Base-by-base conservation (phyloP, 2,113 vertebrate species). In the Odocoileus virginianus region DNA sequence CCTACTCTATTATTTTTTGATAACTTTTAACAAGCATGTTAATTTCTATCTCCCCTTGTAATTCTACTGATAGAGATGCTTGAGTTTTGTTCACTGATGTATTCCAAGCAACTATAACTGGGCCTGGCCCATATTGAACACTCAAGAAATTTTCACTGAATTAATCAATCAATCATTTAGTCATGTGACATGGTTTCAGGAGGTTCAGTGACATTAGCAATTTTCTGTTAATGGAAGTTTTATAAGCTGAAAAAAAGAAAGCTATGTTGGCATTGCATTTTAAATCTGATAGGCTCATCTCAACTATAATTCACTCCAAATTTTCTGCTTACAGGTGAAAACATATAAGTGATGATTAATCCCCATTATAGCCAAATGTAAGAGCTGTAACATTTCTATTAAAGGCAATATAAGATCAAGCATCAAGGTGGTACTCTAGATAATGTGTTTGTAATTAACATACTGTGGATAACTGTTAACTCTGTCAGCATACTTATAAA, bases 301-400 rank as follows among this genome's bases (percentile, higher is more conserved):
- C n/a, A 97, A 85, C 43, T 47, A 87, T 74, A 97, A 85, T 93
- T 91, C 96, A 86, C 94, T 87, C 67, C 40, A 93, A 92, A 89
- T 88, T 93, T 86, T 97, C 95, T 95, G 76, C 83, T 95, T 1
- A 2, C 54, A 93, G 67, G 88, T 89, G 83, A 98, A 95, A 98
- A 93, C 7, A 92, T 95, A 50, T 76, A 93, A 82, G 86, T 93
- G 76, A 95, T 94, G 61, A 87, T 97, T 95, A 96, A 96, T 86
- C 40, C 16, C 40, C 27, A 88, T 78, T 97, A 96, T 85, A 97
- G 96, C 96, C 96, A 97, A 91, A 95, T 74, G 33, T 91, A 96
- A 96, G 94, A 93, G 71, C 45, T 60, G 5, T 14, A 96, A 47
- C 28, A 87, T 88, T 98, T 96, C 61, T 95, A 71, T 95, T 97